A percentile compares a stretch with the other conserved stretches of the same genome.
Evolutionary conservation across 2,888 invertebrate genomes (phyloP).

Genomic region (Gnatocerus cornutus): DNA sequence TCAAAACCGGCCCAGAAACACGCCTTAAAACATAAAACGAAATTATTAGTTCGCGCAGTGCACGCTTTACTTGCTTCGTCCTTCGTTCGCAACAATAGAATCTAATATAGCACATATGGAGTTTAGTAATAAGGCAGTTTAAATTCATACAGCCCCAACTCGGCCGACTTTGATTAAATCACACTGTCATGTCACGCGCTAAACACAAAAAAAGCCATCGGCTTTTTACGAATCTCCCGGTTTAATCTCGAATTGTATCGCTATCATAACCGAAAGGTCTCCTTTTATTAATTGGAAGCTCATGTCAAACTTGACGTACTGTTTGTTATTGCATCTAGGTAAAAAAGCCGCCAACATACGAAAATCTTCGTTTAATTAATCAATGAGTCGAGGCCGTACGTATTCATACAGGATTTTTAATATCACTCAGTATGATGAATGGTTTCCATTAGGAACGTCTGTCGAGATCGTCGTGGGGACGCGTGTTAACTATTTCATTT

Average conservation of each 20-base stretch:
- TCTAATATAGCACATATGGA: conserved; percentile 63
- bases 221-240: conserved; percentile 41
- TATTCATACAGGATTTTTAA: conserved; percentile 38
- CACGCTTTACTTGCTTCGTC: conserved; percentile 48
- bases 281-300: conserved; percentile 42
- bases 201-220: conserved; percentile 54
- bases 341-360: conserved; percentile 21
- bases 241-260: conserved; percentile 44
- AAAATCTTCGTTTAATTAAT: conserved; percentile 43
- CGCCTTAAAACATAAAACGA: conserved; percentile 42
- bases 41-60: conserved; percentile 44
- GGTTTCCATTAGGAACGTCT: conserved; percentile 43
- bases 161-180: conserved; percentile 64
- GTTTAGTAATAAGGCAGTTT: conserved; percentile 64
- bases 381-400: conserved; percentile 19
- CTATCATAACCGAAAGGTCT: conserved; percentile 27
- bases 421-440: conserved; percentile 36
- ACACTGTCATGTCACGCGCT: conserved; percentile 63
- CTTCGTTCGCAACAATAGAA: conserved; percentile 58
- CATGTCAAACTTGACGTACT: conserved; percentile 37
- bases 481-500: conserved; percentile 52
- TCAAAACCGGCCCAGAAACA: conserved; percentile 18
- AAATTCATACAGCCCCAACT: conserved; percentile 62
- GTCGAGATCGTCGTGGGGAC: conserved; percentile 15
- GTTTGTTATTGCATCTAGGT: conserved; percentile 24